Conservation (phyloP, 2,888 invertebrate species). For the Diploptera punctata region DNA sequence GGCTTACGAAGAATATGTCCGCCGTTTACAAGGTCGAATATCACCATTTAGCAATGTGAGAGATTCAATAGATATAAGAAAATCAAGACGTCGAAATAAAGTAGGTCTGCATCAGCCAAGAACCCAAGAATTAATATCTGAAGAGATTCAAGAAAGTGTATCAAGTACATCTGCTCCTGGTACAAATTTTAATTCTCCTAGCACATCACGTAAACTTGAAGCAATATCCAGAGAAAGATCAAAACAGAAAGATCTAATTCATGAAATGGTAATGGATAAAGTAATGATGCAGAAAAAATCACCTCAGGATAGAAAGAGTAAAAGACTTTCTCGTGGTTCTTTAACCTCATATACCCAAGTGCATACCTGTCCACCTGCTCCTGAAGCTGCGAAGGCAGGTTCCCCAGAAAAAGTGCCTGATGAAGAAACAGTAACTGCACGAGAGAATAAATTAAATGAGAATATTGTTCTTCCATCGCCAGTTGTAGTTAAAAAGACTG, state of each 20-base stretch:
- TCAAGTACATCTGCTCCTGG: slow-evolving; percentile 51
- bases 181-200: slow-evolving; percentile 56
- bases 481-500: slow-evolving; percentile 4
- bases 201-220: slow-evolving; percentile 71
- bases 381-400: not conserved
- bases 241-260: slow-evolving; percentile 82
- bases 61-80: slow-evolving; percentile 71
- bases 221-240: slow-evolving; percentile 80
- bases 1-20: slow-evolving; percentile 67
- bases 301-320: slow-evolving; percentile 61
- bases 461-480: not conserved
- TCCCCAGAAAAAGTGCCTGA: slow-evolving; percentile 12
- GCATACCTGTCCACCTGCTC: not conserved
- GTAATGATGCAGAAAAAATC: slow-evolving; percentile 69
- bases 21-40: slow-evolving; percentile 69
- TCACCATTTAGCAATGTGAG: slow-evolving; percentile 73
- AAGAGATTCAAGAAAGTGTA: slow-evolving; percentile 43
- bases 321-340: slow-evolving; percentile 52
- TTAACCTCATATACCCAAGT: not conserved
- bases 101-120: slow-evolving; percentile 45
- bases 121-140: slow-evolving; percentile 42
- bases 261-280: slow-evolving; percentile 83
- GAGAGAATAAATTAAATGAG: slow-evolving; percentile 48
- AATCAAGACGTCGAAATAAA: slow-evolving; percentile 60
- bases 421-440: not conserved